These are phyloP conservation scores for Monoplex corrugatus DNA, from an alignment of 2,888 invertebrate genomes.

Conservation along the genomic window DNA sequence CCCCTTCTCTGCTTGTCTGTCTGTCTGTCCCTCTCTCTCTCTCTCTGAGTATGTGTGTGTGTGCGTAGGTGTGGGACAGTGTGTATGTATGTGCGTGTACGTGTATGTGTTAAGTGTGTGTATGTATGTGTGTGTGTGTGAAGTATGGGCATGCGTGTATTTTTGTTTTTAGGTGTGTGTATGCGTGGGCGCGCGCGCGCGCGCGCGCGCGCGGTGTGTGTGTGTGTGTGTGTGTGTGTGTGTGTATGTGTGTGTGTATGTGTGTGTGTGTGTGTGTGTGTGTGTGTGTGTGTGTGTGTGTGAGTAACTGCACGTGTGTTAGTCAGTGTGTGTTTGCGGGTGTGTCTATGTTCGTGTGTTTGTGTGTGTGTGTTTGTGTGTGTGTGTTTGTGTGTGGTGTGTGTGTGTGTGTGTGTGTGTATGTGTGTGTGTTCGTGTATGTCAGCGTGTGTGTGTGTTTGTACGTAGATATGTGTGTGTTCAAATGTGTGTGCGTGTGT, in stretches of 20 bases:
- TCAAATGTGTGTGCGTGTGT: not conserved
- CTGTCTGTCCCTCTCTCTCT: too few relatives aligned
- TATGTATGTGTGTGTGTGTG: too few relatives aligned
- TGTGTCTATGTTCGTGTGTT: too few relatives aligned
- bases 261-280: not conserved
- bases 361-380: not conserved
- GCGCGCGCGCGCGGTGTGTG: not conserved
- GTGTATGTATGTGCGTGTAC: not conserved
- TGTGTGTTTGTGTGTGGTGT: not conserved
- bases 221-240: too few relatives aligned
- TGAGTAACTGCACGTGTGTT: too few relatives aligned
- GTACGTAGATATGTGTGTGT: constrained; percentile 13
- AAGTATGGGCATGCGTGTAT: not conserved
- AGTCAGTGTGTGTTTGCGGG: too few relatives aligned
- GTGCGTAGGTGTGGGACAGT: not conserved
- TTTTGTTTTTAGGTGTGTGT: too few relatives aligned
- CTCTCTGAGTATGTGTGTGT: not conserved
- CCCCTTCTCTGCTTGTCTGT: too few relatives aligned
- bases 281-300: too few relatives aligned
- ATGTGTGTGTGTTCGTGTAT: not conserved
- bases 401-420: not conserved
- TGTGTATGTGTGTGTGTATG: not conserved
- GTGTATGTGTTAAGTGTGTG: too few relatives aligned
- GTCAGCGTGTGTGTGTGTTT: constrained; percentile 28
- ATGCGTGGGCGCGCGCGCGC: not conserved